Evolutionary conservation across 2,797 vertebrate species (phyloP), one percentile per base, ranked within the genome.

Genomic region (Manis crassicaudata): DNA sequence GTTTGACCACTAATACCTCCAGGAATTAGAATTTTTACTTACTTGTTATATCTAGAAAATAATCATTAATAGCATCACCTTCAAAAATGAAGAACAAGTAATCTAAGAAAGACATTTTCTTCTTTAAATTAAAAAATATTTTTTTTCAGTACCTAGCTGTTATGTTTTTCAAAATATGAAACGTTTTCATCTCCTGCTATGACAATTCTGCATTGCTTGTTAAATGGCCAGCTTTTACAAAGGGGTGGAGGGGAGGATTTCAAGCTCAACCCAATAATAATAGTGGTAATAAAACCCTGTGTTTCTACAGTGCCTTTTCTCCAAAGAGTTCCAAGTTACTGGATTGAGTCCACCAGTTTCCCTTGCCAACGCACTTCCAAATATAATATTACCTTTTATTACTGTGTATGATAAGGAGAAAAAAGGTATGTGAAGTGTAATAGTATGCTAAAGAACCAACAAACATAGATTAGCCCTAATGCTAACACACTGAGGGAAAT

Each of bases 391-490:
- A 3, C 0, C 12, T 82, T 94, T 97, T 56, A n/a, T 92, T 35
- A 21, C 21, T 5, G 43, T 94, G 87, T 85, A 70, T 96, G 96
- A 79, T 2, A 5, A 81, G 32, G 54, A 94, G 27, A 84, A 81
- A 52, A 32, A 87, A 96, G 94, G 82, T 89, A 94, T 95, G 96
- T 96, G 62, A 97, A 94, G 80, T 43, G 5, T 86, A 98, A 96
- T 94, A 93, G 62, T 93, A 94, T 80, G 87, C 75, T 97, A 96
- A 96, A 95, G 87, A 95, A 96, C 90, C 80, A 96, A 97, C 9
- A n/a, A 95, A 96, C 92, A 96, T 16, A 96, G 92, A 92, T 95
- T 96, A 96, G 94, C 68, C 67, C 65, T 90, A 97, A 92, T n/a
- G 46, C 72, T 95, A 96, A 89, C 8, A 21, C 20, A 43, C 9